Evolutionary conservation across 2,113 vertebrate species (phyloP), one percentile per base, ranked within the genome.

Genomic region (Fregata magnificens): DNA sequence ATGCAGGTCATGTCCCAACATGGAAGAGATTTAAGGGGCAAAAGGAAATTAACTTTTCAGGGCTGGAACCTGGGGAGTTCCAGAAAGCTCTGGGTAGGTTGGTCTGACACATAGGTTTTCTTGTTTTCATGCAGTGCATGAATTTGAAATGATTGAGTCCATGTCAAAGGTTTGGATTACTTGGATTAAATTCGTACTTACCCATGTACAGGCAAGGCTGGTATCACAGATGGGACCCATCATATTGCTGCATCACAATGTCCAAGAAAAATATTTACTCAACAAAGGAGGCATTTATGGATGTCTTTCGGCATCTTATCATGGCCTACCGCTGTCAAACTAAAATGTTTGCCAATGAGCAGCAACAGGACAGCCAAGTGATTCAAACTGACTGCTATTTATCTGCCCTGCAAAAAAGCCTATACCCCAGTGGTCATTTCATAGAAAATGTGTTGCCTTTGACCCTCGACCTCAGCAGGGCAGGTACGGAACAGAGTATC

Each of bases 201-300:
- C 5, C 45, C 26, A 13, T 24, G 36, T 67, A 45, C n/a, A 59
- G 50, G 20, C 53, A 94, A 87, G 50, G 47, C 58, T 70, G 55
- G 11, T 79, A 59, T 42, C 70, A 90, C 34, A 87, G 65, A 56
- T 45, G 58, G 36, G 38, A 62, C 34, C 45, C 2, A 0, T 77
- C 50, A 16, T 77, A 50, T 38, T 61, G 32, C 45, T 92, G 21
- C 29, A 78, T 59, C 36, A 38, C 53, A 40, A 6, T 24, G 28
- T 88, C 85, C 44, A 95, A 87, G 53, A 95, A 34, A 93, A 97
- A 94, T 80, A 95, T 88, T 96, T 96, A 62, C 38, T 66, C 34
- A 70, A 44, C 16, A 50, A 65, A 73, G 44, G 53, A 90, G 45
- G 42, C 36, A 58, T 94, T 92, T 82, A 50, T 53, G 19, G 25